Conservation (phyloP, 2,888 invertebrate genomes). For the Tetranychus piercei region DNA sequence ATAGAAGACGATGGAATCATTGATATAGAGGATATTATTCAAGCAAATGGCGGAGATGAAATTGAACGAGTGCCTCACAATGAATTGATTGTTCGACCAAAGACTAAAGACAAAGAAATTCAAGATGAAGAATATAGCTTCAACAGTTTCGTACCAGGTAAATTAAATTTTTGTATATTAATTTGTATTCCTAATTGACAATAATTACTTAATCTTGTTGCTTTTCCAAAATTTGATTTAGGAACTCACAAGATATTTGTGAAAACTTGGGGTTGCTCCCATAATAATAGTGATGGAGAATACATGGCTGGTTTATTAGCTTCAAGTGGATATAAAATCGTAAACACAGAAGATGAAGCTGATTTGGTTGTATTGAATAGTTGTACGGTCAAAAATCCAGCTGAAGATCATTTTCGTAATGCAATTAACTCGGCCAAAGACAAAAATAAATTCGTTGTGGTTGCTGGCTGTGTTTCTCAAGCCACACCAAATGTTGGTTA, state of each 20-base stretch:
- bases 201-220: not conserved
- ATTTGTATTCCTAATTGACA: not conserved
- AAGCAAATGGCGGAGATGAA: too few species aligned
- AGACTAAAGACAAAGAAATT: not conserved
- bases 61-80: too few species aligned
- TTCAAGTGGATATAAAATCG: conserved; percentile 64
- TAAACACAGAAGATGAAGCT: conserved; percentile 57
- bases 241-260: conserved; percentile 32
- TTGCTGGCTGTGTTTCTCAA: conserved; percentile 96
- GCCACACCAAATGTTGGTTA: conserved; percentile 42
- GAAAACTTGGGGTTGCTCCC: conserved; percentile 94
- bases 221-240: not conserved
- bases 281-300: conserved; percentile 92
- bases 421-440: conserved; percentile 50
- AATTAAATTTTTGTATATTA: not conserved
- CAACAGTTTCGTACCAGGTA: not conserved
- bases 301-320: conserved; percentile 93
- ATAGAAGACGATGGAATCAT: too few species aligned
- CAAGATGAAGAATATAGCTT: not conserved
- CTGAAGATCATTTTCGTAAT: conserved; percentile 85
- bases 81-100: too few species aligned
- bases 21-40: too few species aligned
- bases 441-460: conserved; percentile 61
- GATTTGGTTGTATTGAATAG: conserved; percentile 90
- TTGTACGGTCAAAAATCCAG: conserved; percentile 93